Conservation (phyloP, 2,113 vertebrate genomes). For the Leptobrachium leishanense region DNA sequence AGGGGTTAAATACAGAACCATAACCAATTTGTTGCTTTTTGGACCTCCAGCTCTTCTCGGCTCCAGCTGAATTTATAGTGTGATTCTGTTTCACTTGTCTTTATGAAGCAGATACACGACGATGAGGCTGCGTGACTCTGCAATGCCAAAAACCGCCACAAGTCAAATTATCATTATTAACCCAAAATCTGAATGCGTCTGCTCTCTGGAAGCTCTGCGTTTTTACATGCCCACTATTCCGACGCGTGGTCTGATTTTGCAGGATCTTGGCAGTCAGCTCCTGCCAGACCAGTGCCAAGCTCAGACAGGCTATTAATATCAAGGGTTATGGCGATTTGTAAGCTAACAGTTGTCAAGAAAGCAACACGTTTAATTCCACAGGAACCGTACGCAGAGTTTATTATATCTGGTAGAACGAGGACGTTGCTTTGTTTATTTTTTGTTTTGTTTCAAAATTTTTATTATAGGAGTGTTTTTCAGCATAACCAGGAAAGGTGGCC, state of each 20-base stretch:
- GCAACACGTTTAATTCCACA: constrained; percentile 14
- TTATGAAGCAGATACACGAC: neutral
- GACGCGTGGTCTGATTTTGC: constrained; percentile 25
- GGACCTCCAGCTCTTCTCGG: neutral
- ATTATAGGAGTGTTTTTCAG: no score
- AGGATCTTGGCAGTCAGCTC: constrained; percentile 23
- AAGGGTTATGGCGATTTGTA: constrained; percentile 17
- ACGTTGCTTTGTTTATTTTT: no score
- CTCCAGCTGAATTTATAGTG: neutral
- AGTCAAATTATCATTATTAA: constrained; percentile 3
- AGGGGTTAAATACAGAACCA: no score
- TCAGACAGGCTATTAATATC: constrained; percentile 36
- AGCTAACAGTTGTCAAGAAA: constrained; percentile 19
- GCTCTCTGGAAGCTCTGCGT: constrained; percentile 2
- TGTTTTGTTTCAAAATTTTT: no score
- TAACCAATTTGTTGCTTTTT: no score
- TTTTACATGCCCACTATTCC: neutral
- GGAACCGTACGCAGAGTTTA: constrained; percentile 2
- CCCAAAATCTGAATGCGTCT: constrained; percentile 9
- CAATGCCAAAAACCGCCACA: neutral
- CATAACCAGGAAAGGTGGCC: no score
- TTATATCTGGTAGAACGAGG: neutral
- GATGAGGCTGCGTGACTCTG: neutral
- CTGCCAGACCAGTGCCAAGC: constrained; percentile 20
- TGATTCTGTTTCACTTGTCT: neutral